A percentile compares a stretch with the other conserved stretches of the same genome.
Evolutionary conservation across 2,113 vertebrate genomes (phyloP).

Genomic region (Marmota flaviventris): DNA sequence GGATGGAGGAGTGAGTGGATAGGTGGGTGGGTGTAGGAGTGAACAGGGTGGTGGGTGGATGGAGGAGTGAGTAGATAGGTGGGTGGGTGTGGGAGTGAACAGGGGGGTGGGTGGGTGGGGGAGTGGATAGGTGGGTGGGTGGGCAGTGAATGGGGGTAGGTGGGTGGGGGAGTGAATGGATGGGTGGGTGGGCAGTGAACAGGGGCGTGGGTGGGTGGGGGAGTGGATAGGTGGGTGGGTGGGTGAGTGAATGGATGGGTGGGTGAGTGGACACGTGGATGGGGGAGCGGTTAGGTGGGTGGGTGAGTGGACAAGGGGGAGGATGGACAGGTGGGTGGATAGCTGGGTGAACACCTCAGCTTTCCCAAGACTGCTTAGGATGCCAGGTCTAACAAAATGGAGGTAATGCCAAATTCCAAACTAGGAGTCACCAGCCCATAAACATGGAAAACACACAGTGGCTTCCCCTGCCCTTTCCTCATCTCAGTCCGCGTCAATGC

Average conservation of each 20-base stretch:
- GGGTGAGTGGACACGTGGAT: no score
- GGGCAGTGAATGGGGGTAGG: accelerated
- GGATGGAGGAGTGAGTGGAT: no score
- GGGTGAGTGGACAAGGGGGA: no score
- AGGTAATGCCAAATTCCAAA: background rate
- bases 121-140: background rate
- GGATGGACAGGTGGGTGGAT: no score
- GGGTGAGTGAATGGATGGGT: accelerated
- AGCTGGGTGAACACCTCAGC: background rate
- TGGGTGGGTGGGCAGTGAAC: no score
- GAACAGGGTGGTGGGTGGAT: no score
- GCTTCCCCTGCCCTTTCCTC: background rate
- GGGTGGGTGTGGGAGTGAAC: background rate
- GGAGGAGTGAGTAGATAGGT: background rate
- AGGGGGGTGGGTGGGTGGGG: no score
- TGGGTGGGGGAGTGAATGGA: no score
- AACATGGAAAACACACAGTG: background rate
- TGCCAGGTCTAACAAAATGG: background rate
- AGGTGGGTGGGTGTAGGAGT: background rate
- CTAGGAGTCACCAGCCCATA: background rate
- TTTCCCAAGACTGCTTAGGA: background rate
- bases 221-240: background rate
- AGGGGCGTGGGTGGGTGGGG: no score
- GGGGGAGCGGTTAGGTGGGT: no score
- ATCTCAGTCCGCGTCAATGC: background rate